Evolutionary conservation across 1,140 invertebrate genomes (phyloP).

Genomic region (Adelges cooleyi): DNA sequence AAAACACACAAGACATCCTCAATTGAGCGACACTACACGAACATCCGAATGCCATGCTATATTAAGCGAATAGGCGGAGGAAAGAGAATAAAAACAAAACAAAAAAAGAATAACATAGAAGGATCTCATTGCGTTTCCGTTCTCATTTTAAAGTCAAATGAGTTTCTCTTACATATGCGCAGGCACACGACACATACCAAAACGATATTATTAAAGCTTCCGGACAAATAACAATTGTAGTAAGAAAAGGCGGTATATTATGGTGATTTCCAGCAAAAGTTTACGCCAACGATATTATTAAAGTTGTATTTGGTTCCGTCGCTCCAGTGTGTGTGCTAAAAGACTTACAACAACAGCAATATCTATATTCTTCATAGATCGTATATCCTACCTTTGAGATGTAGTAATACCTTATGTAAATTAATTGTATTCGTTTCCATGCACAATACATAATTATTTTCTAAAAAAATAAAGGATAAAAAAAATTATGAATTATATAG

Average conservation of each 20-base stretch:
- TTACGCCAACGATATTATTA: conserved; percentile 15
- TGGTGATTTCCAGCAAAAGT: conserved; percentile 21
- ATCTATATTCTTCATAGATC: too few species aligned
- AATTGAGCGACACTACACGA: too few species aligned
- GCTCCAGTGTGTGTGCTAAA: background rate
- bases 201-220: conserved; percentile 14
- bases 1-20: too few species aligned
- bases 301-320: conserved; percentile 20
- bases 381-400: too few species aligned
- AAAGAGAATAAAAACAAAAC: background rate
- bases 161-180: background rate
- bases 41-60: too few species aligned
- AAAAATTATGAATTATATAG: too few species aligned
- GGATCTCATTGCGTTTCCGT: conserved; percentile 13
- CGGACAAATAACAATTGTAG: conserved; percentile 21
- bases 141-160: conserved; percentile 23
- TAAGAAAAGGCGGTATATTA: background rate
- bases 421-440: too few species aligned
- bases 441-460: too few species aligned
- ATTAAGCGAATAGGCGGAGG: background rate
- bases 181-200: too few species aligned
- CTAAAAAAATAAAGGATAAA: too few species aligned
- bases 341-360: too few species aligned
- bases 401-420: too few species aligned
- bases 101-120: conserved; percentile 6